Evolutionary conservation across 2,888 invertebrate species (phyloP), one percentile per base, ranked within the genome.

Genomic region (Stenchaetothrips biformis): DNA sequence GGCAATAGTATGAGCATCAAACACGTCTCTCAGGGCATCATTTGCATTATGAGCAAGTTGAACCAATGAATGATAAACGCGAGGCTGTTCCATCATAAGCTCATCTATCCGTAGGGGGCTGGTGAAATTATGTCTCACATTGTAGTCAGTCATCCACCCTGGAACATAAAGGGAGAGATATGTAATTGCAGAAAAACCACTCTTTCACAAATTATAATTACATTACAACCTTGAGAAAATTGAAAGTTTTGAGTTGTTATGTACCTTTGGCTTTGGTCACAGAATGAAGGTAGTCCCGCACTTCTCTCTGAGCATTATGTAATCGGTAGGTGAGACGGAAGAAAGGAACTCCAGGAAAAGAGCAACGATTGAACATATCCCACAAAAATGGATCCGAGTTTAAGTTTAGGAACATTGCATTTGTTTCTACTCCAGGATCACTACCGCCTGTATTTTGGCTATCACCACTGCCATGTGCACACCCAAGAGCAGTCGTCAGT

Each of bases 101-200:
- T 92, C 91, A 78, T 91, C 91, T 0, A 93, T 88, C 78, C 93
- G 89, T 80, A 90, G 85, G 0, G 92, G 92, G 80, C 92, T 91
- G 82, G 92, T 91, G 85, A 92, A 93, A 84, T 92, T 91, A 83
- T 91, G 90, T n/a, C 90, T 87, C 7, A 92, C 88, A 85, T 92
- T 92, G 85, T 92, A 93, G 49, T 90, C 89, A 37, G 92, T 92
- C 88, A 94, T 89, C 93, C 93, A 93, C 49, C 67, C 67, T 74
- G 67, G 13, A 59, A 59, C 11, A 59, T 13, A 59, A 59, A 18
- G 92, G 88, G 83, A 86, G 77, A 13, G 18, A 59, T 13, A 16
- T 2, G 8, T 16, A 1, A 13, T 59, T 59, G 18, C 1, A 74
- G 67, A 25, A 74, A 25, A 74, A 7, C 8, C 7, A 59, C 25